A percentile compares a stretch with the other conserved stretches of the same genome.
Conservation (phyloP, 2,888 invertebrate genomes). For the Galeopsomyia nigrocyanea region DNA sequence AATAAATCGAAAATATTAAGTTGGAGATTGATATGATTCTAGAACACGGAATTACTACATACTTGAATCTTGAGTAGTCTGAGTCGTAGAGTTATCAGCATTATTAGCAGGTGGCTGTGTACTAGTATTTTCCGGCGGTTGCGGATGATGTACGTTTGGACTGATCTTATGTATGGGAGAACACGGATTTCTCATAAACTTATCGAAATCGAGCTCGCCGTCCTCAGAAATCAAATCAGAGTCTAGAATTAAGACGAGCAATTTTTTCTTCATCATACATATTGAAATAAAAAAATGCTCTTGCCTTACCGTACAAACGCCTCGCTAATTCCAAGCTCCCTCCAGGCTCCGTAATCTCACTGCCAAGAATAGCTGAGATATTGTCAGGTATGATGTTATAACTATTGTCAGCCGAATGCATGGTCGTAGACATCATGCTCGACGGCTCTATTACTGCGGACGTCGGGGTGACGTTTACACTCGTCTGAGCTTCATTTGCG, state of each 20-base stretch:
- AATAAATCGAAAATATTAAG: neutral
- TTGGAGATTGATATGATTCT: neutral
- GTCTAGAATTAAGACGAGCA: constrained; percentile 17
- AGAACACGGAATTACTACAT: constrained; percentile 1
- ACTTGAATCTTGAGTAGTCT: constrained; percentile 27
- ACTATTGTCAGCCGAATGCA: neutral
- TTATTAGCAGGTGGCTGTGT: neutral
- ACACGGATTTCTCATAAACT: constrained; percentile 31
- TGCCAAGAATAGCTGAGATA: constrained; percentile 44
- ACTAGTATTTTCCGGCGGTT: neutral
- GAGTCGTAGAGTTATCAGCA: constrained; percentile 2
- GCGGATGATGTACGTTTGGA: neutral
- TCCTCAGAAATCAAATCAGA: constrained; percentile 41
- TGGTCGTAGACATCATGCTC: constrained; percentile 22
- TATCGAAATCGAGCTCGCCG: constrained; percentile 26
- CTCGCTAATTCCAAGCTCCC: constrained; percentile 35
- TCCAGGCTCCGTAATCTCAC: constrained; percentile 44
- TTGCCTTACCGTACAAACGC: constrained; percentile 28
- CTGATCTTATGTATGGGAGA: constrained; percentile 13
- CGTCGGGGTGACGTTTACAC: neutral
- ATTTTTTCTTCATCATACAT: neutral
- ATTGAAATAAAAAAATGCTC: constrained; percentile 11
- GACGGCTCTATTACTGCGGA: neutral
- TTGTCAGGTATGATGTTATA: constrained; percentile 14
- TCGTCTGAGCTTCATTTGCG: neutral